Evolutionary conservation across 2,797 vertebrate genomes (phyloP).

Genomic region (Phoeniculus purpureus): DNA sequence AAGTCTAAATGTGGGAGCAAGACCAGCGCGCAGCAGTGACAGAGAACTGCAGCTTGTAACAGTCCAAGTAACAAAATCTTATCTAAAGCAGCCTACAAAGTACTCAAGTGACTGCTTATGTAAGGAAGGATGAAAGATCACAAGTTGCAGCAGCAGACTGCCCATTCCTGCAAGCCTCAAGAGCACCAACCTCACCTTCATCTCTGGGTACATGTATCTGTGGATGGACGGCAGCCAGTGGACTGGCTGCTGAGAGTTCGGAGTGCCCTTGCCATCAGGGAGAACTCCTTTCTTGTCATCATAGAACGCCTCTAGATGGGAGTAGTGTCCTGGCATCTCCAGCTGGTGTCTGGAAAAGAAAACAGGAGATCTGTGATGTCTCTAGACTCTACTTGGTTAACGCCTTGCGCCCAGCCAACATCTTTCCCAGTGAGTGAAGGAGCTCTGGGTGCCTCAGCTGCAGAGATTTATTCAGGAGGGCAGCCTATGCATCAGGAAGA

Average conservation of each 20-base stretch:
- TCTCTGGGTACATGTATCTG: conserved; percentile 96
- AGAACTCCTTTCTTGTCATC: conserved; percentile 97
- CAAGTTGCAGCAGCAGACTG: neutral
- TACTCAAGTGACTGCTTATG: neutral
- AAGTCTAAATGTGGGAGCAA: conserved; percentile 31
- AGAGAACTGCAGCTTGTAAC: neutral
- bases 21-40: neutral
- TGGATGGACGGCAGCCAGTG: conserved; percentile 89
- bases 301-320: conserved; percentile 96
- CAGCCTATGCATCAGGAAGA: neutral
- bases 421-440: neutral
- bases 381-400: neutral
- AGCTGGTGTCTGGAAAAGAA: conserved; percentile 88
- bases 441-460: neutral
- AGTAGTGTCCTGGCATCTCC: conserved; percentile 94
- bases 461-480: neutral
- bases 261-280: conserved; percentile 82
- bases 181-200: conserved; percentile 86
- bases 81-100: conserved; percentile 5
- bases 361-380: neutral
- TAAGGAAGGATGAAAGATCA: neutral
- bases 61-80: conserved; percentile 14
- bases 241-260: conserved; percentile 84
- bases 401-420: neutral
- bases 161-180: neutral